These are phyloP conservation scores for Actinernus sp. DNA, from an alignment of 92 coral and sea anemone species.

Conservation along the genomic window DNA sequence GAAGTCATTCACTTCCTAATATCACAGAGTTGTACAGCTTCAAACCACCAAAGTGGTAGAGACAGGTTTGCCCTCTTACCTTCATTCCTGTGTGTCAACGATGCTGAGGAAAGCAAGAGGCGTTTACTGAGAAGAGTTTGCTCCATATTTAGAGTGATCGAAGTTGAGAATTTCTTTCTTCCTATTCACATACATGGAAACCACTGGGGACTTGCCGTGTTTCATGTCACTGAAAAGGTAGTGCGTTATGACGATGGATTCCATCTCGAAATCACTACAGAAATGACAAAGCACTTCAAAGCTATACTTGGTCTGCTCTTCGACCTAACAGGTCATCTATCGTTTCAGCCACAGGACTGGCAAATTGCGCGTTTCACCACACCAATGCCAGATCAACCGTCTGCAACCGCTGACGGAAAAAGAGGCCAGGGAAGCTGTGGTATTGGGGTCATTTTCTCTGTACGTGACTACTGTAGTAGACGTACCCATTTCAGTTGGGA, in stretches of 20 bases:
- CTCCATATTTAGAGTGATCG: too few species aligned
- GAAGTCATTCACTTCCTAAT: conserved; percentile 24
- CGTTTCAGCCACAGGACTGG: not conserved
- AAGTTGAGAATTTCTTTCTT: conserved; percentile 11
- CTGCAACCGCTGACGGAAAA: not conserved
- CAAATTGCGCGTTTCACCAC: conserved; percentile 9
- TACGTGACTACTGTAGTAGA: not conserved
- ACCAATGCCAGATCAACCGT: conserved; percentile 30
- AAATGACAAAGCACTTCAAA: not conserved
- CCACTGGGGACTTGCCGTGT: conserved; percentile 44
- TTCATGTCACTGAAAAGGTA: conserved; percentile 2
- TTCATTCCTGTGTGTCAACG: conserved; percentile 4
- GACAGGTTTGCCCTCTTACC: conserved; percentile 19
- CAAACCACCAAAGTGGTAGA: conserved; percentile 8
- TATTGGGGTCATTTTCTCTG: conserved; percentile 16
- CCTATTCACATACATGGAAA: conserved; percentile 22
- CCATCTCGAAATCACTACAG: conserved; percentile 1
- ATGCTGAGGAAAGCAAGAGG: conserved; percentile 2
- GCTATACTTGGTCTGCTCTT: not conserved
- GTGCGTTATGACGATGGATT: conserved; percentile 39
- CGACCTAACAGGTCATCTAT: not conserved
- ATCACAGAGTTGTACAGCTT: conserved; percentile 6
- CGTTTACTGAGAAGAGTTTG: too few species aligned
- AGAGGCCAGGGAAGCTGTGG: conserved; percentile 32
- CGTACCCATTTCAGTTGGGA: not conserved